Evolutionary conservation across 2,113 vertebrate genomes (phyloP).

Genomic region (Neomonachus schauinslandi): DNA sequence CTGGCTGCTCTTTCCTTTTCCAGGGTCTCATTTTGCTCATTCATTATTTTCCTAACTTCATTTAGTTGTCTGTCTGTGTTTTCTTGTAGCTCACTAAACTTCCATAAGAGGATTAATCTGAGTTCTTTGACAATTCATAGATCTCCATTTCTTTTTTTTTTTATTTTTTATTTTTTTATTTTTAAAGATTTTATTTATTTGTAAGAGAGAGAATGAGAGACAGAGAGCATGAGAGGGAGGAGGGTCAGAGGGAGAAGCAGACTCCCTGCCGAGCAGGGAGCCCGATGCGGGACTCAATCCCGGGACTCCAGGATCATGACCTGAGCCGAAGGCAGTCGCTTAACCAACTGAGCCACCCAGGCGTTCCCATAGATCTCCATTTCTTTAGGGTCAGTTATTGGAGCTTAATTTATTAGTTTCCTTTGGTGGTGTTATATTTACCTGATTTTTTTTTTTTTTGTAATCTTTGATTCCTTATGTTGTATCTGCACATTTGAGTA

Average conservation of each 20-base stretch:
- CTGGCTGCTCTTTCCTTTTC: neutral
- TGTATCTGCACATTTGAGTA: neutral
- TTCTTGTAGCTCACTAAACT: neutral
- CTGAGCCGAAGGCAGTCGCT: no score
- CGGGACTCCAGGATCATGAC: no score
- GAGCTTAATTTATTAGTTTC: neutral
- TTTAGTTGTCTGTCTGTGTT: neutral
- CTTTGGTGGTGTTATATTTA: neutral
- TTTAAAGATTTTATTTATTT: no score
- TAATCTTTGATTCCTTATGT: neutral
- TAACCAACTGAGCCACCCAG: no score
- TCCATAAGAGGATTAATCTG: neutral
- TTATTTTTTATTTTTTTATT: no score
- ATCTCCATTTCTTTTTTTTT: neutral
- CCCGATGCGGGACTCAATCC: no score
- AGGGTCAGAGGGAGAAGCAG: no score
- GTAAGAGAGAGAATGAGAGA: no score
- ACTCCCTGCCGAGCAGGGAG: no score
- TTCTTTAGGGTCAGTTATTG: neutral
- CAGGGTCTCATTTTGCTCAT: neutral
- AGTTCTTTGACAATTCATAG: neutral
- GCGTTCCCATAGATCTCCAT: neutral
- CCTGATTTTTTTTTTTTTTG: neutral
- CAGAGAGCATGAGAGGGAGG: no score
- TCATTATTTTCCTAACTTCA: neutral